Percentiles rank a stretch among this genome's conserved stretches.
phyloP scores from a whole-genome alignment of 2,113 vertebrate species.

The Eudyptes chrysolophus region DNA sequence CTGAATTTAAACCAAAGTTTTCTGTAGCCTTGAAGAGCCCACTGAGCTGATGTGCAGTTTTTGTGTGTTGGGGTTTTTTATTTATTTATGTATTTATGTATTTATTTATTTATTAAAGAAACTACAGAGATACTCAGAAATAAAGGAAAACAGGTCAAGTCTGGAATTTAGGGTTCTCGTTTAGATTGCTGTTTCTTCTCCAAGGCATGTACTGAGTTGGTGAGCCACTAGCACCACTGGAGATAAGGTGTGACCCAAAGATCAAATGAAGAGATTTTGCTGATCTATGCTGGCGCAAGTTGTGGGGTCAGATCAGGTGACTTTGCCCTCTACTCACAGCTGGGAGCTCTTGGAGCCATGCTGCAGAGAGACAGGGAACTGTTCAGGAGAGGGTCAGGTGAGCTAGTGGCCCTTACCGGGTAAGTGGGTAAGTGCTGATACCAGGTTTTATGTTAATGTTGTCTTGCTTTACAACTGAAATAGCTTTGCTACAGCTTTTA shows the following conservation, averaged over 20 bases:
- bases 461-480: neutral
- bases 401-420: fast-evolving
- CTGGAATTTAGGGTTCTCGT: neutral
- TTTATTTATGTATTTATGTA: neutral
- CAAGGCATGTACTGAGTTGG: too few relatives aligned
- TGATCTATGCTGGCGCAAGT: neutral
- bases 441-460: neutral
- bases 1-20: neutral
- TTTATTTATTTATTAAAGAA: neutral
- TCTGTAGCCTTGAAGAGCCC: neutral
- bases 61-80: fast-evolving
- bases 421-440: neutral
- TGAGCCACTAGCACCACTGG: neutral
- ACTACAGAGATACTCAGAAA: neutral
- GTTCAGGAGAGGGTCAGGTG: neutral
- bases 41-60: neutral
- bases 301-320: neutral
- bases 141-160: neutral
- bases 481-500: neutral
- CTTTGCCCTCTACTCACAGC: neutral
- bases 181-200: neutral
- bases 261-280: neutral
- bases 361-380: neutral
- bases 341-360: neutral
- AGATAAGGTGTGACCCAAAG: neutral